A percentile compares a stretch with the other conserved stretches of the same genome.
phyloP scores from a whole-genome alignment of 2,797 vertebrate species.

The Acanthornis magna region DNA sequence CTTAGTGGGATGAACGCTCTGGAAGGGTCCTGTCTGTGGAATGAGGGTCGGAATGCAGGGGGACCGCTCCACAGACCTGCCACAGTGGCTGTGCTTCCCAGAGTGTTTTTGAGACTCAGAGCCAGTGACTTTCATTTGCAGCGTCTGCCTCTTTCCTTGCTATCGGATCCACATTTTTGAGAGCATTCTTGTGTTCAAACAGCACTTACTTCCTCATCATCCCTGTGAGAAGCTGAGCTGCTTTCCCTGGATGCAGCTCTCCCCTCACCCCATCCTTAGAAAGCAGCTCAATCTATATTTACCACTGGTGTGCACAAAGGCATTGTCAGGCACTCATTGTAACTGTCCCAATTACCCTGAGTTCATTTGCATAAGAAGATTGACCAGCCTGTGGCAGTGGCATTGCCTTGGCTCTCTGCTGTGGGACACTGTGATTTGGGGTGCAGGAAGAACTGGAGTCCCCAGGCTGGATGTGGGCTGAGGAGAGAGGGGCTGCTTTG shows the following conservation, averaged over 20 bases:
- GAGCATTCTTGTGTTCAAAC: background rate
- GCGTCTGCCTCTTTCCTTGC: background rate
- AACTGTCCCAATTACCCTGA: conserved; percentile 21
- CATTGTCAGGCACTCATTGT: conserved; percentile 12
- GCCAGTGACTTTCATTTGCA: background rate
- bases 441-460: background rate
- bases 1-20: background rate
- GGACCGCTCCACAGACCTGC: background rate
- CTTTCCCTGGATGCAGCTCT: background rate
- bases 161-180: background rate
- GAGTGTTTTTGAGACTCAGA: background rate
- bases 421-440: background rate
- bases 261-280: background rate
- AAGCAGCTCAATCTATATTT: conserved; percentile 14
- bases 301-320: conserved; percentile 1
- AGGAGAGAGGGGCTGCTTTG: background rate
- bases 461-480: background rate
- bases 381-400: background rate
- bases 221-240: background rate
- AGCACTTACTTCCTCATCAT: background rate
- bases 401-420: background rate
- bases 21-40: background rate
- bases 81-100: background rate
- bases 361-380: conserved; percentile 41
- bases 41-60: background rate